These are phyloP conservation scores for Cantharis flavilabris DNA, from an alignment of 2,888 invertebrate genomes.

Conservation along the genomic window DNA sequence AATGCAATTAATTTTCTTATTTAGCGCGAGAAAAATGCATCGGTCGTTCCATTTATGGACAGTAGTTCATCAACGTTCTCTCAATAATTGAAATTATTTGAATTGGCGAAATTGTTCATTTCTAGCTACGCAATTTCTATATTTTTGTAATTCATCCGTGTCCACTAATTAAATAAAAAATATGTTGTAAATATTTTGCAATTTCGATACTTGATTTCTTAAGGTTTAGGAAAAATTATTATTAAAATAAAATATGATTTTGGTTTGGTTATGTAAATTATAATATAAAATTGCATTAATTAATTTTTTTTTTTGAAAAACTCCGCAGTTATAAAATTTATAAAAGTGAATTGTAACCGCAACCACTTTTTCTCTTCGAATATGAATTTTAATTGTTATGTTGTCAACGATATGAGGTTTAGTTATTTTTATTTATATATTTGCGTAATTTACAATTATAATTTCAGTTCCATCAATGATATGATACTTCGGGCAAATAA, in stretches of 20 bases:
- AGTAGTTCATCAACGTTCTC: neutral
- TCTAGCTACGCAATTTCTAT: neutral
- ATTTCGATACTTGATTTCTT: neutral
- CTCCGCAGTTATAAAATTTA: neutral
- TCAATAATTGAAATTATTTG: neutral
- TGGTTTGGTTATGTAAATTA: neutral
- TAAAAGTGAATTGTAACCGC: neutral
- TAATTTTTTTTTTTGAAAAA: neutral
- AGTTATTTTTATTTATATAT: neutral
- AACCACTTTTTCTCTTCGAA: neutral
- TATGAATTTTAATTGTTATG: neutral
- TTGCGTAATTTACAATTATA: neutral
- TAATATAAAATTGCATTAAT: neutral
- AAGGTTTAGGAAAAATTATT: neutral
- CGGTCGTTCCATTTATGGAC: neutral
- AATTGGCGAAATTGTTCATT: neutral
- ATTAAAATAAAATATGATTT: neutral
- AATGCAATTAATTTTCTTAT: neutral
- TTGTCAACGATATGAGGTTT: neutral
- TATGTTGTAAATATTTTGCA: neutral
- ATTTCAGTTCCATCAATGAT: too few species aligned
- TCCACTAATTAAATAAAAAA: neutral
- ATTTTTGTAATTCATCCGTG: neutral
- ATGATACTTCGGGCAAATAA: too few species aligned
- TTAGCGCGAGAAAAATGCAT: neutral